Evolutionary conservation across 2,113 vertebrate genomes (phyloP), one percentile per base, ranked within the genome.

Genomic region (Polyodon spathula): DNA sequence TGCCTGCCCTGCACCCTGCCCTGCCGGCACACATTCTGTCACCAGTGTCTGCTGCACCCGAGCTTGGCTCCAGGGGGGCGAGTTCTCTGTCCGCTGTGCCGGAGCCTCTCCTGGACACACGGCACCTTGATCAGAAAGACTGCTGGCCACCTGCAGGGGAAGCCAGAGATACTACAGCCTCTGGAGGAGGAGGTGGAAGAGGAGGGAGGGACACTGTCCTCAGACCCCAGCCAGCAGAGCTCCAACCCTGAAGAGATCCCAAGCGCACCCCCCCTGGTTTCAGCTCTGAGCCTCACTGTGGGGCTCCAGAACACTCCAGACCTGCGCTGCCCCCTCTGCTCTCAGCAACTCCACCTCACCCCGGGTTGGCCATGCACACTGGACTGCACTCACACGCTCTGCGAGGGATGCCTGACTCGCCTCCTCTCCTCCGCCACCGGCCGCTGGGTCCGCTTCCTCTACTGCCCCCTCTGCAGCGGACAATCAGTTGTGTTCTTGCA

Each of bases 271-370:
- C 6, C n/a, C 14, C 9, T 39, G 50, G 41, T 39, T 70, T 61
- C 62, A 63, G 63, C 63, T 77, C 66, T 62, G 6, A 12, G 71
- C 74, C 72, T 73, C 74, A 73, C 63, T 37, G 66, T 74, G 37
- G 65, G 58, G 68, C 68, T 64, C 69, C 53, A 56, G 4, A 50
- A 56, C 8, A 41, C 46, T 54, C 14, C 58, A 1, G 10, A 46
- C 27, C 16, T 50, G 27, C 6, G 43, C 61, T 59, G 14, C 37
- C 40, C 40, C 11, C 58, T 62, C 58, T 50, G 53, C 48, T 60
- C 66, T 12, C 12, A 7, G 43, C 12, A 12, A 7, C 12, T 16
- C 60, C 63, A 56, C 37, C 42, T 43, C 51, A 43, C 7, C 63
- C 10, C 44, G 4, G 37, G 4, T n/a, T 14, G 48, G 43, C 53